Evolutionary conservation across 2,113 vertebrate species (phyloP).

Genomic region (Peromyscus californicus): DNA sequence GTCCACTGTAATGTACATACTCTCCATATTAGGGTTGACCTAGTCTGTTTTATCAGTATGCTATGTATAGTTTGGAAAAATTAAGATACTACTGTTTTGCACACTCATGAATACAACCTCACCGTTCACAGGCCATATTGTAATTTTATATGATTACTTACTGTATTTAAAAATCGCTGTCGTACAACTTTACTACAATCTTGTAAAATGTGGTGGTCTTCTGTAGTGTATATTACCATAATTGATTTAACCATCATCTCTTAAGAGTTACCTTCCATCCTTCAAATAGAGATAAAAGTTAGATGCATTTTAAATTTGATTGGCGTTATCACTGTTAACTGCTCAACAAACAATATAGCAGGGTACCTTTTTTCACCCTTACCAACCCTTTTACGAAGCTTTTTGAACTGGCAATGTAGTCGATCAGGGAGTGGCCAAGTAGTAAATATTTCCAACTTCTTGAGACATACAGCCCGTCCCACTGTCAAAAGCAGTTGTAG

Average conservation of each 20-base stretch:
- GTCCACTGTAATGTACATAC: background rate
- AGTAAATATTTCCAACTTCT: background rate
- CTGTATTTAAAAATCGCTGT: background rate
- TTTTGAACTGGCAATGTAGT: background rate
- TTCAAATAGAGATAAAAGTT: conserved; percentile 7
- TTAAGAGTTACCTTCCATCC: background rate
- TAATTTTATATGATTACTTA: background rate
- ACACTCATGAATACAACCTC: background rate
- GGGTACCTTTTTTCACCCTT: background rate
- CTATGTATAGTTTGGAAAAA: background rate
- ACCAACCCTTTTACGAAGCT: background rate
- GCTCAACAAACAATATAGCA: background rate
- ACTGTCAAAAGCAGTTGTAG: background rate
- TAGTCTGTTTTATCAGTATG: background rate
- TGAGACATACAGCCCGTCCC: background rate
- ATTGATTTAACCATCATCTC: background rate
- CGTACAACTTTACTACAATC: background rate
- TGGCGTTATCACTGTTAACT: background rate
- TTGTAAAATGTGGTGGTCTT: background rate
- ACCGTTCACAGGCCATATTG: background rate
- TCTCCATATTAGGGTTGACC: background rate
- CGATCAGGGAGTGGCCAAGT: background rate
- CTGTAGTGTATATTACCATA: background rate
- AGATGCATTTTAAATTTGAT: conserved; percentile 12
- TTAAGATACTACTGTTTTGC: background rate